Evolutionary conservation across 2,113 vertebrate species (phyloP), one percentile per base, ranked within the genome.

Genomic region (Myocastor coypus): DNA sequence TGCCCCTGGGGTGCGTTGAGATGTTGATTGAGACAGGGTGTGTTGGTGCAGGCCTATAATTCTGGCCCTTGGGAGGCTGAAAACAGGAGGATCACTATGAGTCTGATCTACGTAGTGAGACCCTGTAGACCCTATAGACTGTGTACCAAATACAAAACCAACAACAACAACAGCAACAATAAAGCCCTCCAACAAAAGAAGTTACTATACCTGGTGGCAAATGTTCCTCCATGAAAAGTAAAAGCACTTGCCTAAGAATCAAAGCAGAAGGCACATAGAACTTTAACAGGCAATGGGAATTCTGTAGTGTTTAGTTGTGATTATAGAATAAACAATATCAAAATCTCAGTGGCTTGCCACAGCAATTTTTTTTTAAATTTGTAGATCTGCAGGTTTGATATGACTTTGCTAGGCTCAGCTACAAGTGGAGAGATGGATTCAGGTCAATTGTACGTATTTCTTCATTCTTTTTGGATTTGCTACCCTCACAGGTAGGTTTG

Each of bases 331-430:
- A 87, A 30, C 22, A 77, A 20, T 73, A n/a, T 87, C 14, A 89
- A 80, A 83, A 52, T 86, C 42, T 32, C 30, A 94, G 46, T 40
- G n/a, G 59, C 37, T 92, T 83, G 42, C 24, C 40, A 50, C 4
- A 66, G 26, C 20, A 42, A 78, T 57, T 85, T n/a, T 40, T 80
- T 92, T 95, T 78, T 75, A 91, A 66, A 20, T 93, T 88, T 78
- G 63, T 3, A 28, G 59, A 4, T 75, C 84, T 94, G 30, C 46
- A 93, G 80, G 4, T 73, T 0, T 42, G 63, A 37, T 66, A 1
- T 66, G 28, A 40, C 19, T 66, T 61, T 95, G 59, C 37, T 83
- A 30, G 42, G 17, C 37, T 88, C 30, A 52, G 9, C 30, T 83
- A 12, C 26, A 75, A 28, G 26, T 28, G 7, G 8, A 63, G 57